A percentile compares a stretch with the other conserved stretches of the same genome.
These are phyloP conservation scores for Nothocercus julius DNA, from an alignment of 2,113 vertebrate genomes.

Conservation along the genomic window DNA sequence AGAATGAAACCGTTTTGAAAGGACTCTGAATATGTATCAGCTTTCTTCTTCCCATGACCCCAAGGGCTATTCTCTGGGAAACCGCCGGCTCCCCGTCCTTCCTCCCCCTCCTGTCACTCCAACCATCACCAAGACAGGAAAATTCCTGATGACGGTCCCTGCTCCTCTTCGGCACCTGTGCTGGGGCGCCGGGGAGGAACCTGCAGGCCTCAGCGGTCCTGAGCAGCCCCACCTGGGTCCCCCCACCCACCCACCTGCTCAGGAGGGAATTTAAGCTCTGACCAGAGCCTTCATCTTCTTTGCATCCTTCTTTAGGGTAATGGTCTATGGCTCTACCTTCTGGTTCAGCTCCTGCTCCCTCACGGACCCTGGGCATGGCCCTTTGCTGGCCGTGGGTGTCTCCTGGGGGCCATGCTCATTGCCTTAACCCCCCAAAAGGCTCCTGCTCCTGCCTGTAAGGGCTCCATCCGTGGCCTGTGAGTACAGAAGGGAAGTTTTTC, in stretches of 20 bases:
- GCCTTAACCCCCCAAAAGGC: background rate
- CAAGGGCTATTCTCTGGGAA: background rate
- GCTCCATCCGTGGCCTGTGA: fast-evolving
- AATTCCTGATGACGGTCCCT: background rate
- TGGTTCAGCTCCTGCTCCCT: background rate
- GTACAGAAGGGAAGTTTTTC: background rate
- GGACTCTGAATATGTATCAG: background rate
- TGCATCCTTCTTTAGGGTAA: too few species aligned
- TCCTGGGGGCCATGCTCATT: background rate
- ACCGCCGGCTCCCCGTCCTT: background rate
- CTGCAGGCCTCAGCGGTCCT: background rate
- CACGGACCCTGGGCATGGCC: too few species aligned
- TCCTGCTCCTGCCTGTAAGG: fast-evolving
- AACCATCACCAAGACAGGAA: fast-evolving
- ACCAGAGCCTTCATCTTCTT: background rate
- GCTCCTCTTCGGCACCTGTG: background rate
- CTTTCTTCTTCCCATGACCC: background rate
- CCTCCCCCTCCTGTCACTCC: background rate
- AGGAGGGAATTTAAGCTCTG: background rate
- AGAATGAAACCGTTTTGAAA: background rate
- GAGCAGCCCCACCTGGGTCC: background rate
- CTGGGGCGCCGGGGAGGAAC: background rate
- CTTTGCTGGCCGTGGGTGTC: background rate
- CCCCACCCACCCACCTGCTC: background rate
- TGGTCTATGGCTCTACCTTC: background rate